Evolutionary conservation across 1,140 invertebrate genomes (phyloP).

Genomic region (Zaprionus inermis): DNA sequence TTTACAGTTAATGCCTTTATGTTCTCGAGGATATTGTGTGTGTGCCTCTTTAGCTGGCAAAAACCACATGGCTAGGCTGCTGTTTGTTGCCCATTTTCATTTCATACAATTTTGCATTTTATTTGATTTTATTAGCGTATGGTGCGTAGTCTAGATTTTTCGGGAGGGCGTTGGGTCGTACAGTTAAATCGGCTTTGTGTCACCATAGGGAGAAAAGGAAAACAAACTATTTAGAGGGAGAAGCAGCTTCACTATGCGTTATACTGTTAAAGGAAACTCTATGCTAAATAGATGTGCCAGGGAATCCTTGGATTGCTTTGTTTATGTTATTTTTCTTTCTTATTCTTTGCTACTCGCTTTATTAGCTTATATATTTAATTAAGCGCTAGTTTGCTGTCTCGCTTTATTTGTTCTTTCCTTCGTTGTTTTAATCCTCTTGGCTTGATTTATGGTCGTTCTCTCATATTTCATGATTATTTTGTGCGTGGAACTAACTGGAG

Average conservation of each 20-base stretch:
- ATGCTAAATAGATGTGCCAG: slow-evolving; percentile 41
- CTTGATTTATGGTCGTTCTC: slow-evolving; percentile 7
- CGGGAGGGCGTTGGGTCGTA: slow-evolving; percentile 5
- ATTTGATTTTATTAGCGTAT: slow-evolving; percentile 72
- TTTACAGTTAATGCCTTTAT: slow-evolving; percentile 81
- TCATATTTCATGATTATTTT: slow-evolving; percentile 10
- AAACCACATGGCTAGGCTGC: slow-evolving; percentile 4
- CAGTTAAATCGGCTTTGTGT: slow-evolving; percentile 3
- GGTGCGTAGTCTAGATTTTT: slow-evolving; percentile 25
- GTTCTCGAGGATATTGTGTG: slow-evolving; percentile 71
- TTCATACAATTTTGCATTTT: slow-evolving; percentile 71
- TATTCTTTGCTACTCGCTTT: not conserved
- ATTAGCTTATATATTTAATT: slow-evolving; percentile 13
- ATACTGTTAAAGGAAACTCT: slow-evolving; percentile 25
- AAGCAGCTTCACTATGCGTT: not conserved
- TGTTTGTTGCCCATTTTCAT: slow-evolving; percentile 31
- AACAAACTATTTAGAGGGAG: slow-evolving; percentile 26
- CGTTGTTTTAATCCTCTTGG: not conserved
- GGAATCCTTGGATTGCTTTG: not conserved
- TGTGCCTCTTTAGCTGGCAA: slow-evolving; percentile 23
- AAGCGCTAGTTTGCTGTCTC: not conserved
- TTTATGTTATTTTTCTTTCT: not conserved
- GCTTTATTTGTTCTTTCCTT: slow-evolving; percentile 2
- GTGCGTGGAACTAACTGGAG: not conserved
- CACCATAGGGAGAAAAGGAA: slow-evolving; percentile 3